Evolutionary conservation across 2,113 vertebrate species (phyloP).

Genomic region (Hirundichthys speculiger): DNA sequence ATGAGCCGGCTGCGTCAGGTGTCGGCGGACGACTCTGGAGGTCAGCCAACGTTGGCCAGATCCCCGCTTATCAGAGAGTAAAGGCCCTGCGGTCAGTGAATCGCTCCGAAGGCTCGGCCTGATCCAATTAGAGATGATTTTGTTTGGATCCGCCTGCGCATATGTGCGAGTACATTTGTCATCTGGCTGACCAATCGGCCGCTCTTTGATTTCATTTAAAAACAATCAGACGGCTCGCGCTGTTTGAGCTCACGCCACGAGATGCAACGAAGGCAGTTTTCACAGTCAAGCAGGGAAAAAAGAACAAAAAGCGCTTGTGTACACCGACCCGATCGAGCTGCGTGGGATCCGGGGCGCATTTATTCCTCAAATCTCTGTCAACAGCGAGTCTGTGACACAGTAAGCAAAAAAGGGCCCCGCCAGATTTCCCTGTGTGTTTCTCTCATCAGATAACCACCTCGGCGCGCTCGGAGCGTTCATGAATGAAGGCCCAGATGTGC

Average conservation of each 20-base stretch:
- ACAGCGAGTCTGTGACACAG: conserved; percentile 53
- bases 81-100: conserved; percentile 65
- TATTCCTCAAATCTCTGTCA: conserved; percentile 52
- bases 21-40: conserved; percentile 61
- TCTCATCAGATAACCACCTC: conserved; percentile 70
- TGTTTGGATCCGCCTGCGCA: conserved; percentile 39
- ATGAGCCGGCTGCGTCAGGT: conserved; percentile 66
- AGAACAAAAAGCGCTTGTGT: conserved; percentile 47
- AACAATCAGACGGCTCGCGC: conserved; percentile 29
- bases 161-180: conserved; percentile 22
- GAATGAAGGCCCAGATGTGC: conserved; percentile 76
- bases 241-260: conserved; percentile 22
- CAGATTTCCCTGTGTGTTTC: conserved; percentile 69
- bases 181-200: conserved; percentile 15
- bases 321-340: conserved; percentile 23
- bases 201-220: conserved; percentile 44
- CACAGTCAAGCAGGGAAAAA: conserved; percentile 42
- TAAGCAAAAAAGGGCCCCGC: conserved; percentile 49
- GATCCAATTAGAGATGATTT: conserved; percentile 66
- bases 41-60: conserved; percentile 59
- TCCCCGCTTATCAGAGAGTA: conserved; percentile 62
- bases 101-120: conserved; percentile 63
- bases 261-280: conserved; percentile 22
- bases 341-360: conserved; percentile 40
- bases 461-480: conserved; percentile 32